phyloP scores from a whole-genome alignment of 2,797 vertebrate species.

The Fratercula arctica region DNA sequence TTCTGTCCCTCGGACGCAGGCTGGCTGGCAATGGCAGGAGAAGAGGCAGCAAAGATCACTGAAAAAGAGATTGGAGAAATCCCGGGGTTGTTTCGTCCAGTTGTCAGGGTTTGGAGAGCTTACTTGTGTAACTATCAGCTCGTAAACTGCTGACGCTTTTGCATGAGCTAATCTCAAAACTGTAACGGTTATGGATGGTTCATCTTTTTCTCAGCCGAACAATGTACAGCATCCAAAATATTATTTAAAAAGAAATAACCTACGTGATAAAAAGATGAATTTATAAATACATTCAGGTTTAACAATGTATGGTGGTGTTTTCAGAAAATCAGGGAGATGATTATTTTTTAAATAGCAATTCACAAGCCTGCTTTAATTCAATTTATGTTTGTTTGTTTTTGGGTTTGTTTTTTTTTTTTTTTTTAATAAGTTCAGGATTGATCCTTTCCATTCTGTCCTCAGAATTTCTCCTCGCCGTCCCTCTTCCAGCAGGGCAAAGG shows the following conservation, averaged over 20 bases:
- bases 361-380: not conserved
- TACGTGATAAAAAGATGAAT: not conserved
- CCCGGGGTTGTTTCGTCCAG: not conserved
- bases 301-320: not conserved
- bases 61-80: not conserved
- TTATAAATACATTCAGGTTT: not conserved
- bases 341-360: not conserved
- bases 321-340: not conserved
- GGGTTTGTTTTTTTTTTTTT: not conserved
- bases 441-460: not conserved
- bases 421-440: not conserved
- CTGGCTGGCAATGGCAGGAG: not conserved
- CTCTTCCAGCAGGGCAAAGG: not conserved
- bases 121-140: not conserved
- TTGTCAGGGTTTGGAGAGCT: not conserved
- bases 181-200: not conserved
- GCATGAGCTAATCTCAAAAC: not conserved
- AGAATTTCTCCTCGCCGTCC: not conserved
- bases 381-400: not conserved
- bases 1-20: not conserved
- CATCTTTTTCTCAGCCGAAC: not conserved
- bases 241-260: not conserved
- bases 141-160: not conserved
- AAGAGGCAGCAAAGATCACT: not conserved
- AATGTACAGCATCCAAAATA: not conserved